A percentile compares a stretch with the other conserved stretches of the same genome.
phyloP scores from a whole-genome alignment of 2,113 vertebrate species.

The Epinephelus fuscoguttatus region DNA sequence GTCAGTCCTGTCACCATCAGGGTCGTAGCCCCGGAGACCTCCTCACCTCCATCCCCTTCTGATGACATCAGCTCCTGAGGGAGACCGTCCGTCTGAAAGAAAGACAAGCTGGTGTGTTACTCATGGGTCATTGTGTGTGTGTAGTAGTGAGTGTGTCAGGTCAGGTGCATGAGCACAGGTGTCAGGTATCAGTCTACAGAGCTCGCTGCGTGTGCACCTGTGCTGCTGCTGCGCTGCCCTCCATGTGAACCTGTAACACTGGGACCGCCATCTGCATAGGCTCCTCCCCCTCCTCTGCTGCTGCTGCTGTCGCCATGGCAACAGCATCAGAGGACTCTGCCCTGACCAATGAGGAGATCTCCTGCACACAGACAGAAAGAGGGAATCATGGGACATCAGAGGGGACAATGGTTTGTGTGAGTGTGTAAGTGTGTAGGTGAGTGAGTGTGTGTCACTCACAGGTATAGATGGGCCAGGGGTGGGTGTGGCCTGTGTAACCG shows the following conservation, averaged over 20 bases:
- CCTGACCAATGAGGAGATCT: constrained; percentile 86
- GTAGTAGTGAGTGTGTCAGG: too few species aligned
- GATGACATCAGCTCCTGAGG: constrained; percentile 91
- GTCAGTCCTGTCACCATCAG: constrained; percentile 89
- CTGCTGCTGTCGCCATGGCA: constrained; percentile 49
- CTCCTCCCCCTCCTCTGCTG: constrained; percentile 67
- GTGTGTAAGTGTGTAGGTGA: neutral
- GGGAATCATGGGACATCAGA: neutral
- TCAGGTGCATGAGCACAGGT: too few species aligned
- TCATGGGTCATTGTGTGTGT: neutral
- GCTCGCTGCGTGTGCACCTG: constrained; percentile 33
- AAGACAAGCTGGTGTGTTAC: neutral
- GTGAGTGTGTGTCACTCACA: constrained; percentile 58
- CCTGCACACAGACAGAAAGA: constrained; percentile 65
- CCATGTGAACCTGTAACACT: constrained; percentile 78
- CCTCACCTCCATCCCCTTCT: constrained; percentile 74
- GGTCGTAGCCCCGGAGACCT: constrained; percentile 71
- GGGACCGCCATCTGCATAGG: constrained; percentile 74
- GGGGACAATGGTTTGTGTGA: neutral
- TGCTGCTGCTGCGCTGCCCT: constrained; percentile 77
- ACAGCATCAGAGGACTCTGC: constrained; percentile 78
- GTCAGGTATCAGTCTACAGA: too few species aligned
- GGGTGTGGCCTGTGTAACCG: constrained; percentile 88
- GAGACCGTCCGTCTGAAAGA: constrained; percentile 72
- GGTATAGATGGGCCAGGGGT: constrained; percentile 88